Conservation (phyloP, 2,888 invertebrate genomes). For the Orchesella flavescens region DNA sequence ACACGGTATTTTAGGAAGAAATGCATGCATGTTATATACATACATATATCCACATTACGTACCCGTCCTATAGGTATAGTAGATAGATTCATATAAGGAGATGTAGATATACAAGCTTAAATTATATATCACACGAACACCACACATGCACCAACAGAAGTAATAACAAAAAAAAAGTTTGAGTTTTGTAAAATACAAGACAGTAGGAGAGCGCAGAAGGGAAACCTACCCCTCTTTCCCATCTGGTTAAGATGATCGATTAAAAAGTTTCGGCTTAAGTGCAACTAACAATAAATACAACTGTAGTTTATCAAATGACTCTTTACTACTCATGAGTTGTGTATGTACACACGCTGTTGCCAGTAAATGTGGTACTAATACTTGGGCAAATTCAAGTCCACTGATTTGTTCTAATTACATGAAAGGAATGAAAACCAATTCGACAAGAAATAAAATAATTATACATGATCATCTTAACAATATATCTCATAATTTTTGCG, state of each 20-base stretch:
- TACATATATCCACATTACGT: background rate
- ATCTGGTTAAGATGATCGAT: conserved; percentile 37
- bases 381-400: too few relatives aligned
- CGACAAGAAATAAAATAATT: too few relatives aligned
- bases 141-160: too few relatives aligned
- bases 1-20: background rate
- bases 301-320: too few relatives aligned
- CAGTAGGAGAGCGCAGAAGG: background rate
- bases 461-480: too few relatives aligned
- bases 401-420: too few relatives aligned
- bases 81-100: background rate
- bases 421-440: too few relatives aligned
- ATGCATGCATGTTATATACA: conserved; percentile 6
- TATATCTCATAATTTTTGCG: too few relatives aligned
- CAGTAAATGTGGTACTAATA: too few relatives aligned
- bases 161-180: background rate
- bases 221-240: background rate
- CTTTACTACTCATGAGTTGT: too few relatives aligned
- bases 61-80: too few relatives aligned
- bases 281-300: background rate
- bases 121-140: background rate
- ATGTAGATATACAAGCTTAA: background rate
- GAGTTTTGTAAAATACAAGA: background rate
- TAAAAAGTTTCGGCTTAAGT: background rate
- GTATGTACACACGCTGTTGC: too few relatives aligned